These are phyloP conservation scores for Hoplodrina ambigua DNA, from an alignment of 2,888 invertebrate species.

Conservation along the genomic window DNA sequence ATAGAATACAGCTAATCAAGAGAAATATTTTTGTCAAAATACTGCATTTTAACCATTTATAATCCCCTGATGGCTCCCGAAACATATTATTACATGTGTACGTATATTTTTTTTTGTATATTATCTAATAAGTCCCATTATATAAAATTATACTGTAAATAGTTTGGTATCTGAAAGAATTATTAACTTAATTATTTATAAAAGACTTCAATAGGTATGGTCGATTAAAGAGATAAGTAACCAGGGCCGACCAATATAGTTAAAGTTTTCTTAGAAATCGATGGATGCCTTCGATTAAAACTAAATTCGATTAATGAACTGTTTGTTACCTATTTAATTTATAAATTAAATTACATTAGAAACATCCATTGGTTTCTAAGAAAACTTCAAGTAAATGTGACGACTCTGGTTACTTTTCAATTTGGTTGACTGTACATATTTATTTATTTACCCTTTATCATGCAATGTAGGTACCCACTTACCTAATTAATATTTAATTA, in stretches of 20 bases:
- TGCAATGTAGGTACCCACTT: neutral
- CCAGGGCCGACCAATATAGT: too few species aligned
- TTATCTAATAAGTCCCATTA: constrained; percentile 2
- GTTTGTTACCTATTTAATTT: too few species aligned
- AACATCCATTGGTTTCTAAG: too few species aligned
- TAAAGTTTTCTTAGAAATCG: too few species aligned
- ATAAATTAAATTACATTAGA: too few species aligned
- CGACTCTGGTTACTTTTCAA: too few species aligned
- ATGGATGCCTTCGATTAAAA: too few species aligned
- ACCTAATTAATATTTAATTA: neutral
- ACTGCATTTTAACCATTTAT: constrained; percentile 37
- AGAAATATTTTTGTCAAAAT: constrained; percentile 49
- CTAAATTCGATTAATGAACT: too few species aligned
- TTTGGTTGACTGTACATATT: too few species aligned
- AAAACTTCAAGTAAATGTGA: too few species aligned
- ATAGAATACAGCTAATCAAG: constrained; percentile 27
- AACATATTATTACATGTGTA: constrained; percentile 17
- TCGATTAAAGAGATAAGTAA: neutral
- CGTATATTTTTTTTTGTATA: constrained; percentile 16
- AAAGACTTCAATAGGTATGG: neutral
- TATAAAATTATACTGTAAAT: constrained; percentile 23
- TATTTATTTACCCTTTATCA: constrained; percentile 1
- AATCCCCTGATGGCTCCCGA: constrained; percentile 17
- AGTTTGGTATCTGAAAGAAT: constrained; percentile 1
- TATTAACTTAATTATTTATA: neutral